Evolutionary conservation across 2,797 vertebrate genomes (phyloP), one percentile per base, ranked within the genome.

Genomic region (Mico argentatus): DNA sequence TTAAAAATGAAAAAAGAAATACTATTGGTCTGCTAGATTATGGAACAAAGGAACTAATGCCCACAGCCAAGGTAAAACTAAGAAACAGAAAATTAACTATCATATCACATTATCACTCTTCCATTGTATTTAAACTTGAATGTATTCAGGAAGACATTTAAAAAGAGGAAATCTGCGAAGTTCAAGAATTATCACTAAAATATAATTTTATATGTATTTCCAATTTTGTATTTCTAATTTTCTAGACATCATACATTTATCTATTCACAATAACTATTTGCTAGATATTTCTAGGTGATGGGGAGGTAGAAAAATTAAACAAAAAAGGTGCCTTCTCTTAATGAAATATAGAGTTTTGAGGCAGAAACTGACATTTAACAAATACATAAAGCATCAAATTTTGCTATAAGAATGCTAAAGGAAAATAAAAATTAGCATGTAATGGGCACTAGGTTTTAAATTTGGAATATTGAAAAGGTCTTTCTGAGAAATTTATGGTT

Each of bases 331-430:
- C 5, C 24, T 61, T 44, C 22, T 20, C 59, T 52, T 50, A 27
- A 1, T 5, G 33, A 59, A 85, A 8, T 90, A 13, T 27, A 39
- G 1, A 72, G 2, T 64, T 96, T 77, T 95, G 27, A 39, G 48
- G 59, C 33, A 92, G 46, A 96, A 96, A 95, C 36, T 95, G 79
- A 83, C 61, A 79, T 80, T 90, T 90, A 90, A 77, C 22, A 87
- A 67, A 87, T 36, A 24, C 9, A n/a, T 52, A 44, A 76, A 86
- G 7, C 44, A 80, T 87, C 46, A 57, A 30, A 92, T 30, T 86
- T 70, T 82, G 22, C 20, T 67, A 20, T 14, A 44, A 79, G 15
- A 75, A 26, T 17, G 6, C 41, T 46, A n/a, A 91, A 46, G 5
- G 76, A 88, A 93, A 93, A 89, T 61, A 87, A 92, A 82, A 92